Conservation (phyloP, 2,888 invertebrate genomes). For the Coenonympha arcania region DNA sequence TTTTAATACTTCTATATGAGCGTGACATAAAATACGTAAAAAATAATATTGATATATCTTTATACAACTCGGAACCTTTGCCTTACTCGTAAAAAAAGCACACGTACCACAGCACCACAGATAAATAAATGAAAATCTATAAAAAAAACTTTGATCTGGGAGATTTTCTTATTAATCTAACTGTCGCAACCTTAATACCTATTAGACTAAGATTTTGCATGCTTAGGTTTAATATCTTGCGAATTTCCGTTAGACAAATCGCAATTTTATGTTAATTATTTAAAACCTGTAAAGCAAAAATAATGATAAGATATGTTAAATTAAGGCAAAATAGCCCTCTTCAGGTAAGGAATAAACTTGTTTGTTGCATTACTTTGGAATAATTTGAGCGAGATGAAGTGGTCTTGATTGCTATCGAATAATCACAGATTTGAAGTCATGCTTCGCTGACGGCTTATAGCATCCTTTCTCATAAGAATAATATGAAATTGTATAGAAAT, state of each 20-base stretch:
- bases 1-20: too few relatives aligned
- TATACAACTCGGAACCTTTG: too few relatives aligned
- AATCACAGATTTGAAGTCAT: conserved; percentile 2
- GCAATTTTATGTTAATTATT: too few relatives aligned
- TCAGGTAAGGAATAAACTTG: background rate
- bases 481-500: background rate
- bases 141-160: too few relatives aligned
- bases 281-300: too few relatives aligned
- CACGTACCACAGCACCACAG: too few relatives aligned
- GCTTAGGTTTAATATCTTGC: background rate
- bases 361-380: background rate
- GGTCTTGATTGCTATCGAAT: background rate
- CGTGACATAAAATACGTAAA: too few relatives aligned
- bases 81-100: too few relatives aligned
- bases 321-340: background rate
- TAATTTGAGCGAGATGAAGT: background rate
- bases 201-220: background rate
- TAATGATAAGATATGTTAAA: too few relatives aligned
- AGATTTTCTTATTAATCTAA: background rate
- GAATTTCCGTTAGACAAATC: background rate
- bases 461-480: background rate
- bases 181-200: background rate
- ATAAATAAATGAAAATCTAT: too few relatives aligned
- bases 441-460: background rate
- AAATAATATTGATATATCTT: too few relatives aligned